Conservation (phyloP, 2,113 vertebrate species). For the Dipodomys spectabilis region DNA sequence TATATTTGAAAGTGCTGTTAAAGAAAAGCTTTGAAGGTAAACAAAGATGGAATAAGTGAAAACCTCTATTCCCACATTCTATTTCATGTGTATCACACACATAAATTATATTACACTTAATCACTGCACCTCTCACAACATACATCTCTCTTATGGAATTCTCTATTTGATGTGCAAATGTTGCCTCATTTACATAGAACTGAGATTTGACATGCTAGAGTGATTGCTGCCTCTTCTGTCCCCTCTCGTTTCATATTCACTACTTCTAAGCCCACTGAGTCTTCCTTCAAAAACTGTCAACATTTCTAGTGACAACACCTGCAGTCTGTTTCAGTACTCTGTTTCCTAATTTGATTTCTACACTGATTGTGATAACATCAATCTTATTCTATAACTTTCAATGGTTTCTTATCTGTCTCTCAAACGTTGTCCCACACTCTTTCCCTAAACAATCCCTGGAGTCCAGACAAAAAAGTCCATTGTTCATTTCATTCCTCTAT, state of each 20-base stretch:
- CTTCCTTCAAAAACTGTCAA: slow-evolving; percentile 4
- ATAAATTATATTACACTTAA: background rate
- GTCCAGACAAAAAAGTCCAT: background rate
- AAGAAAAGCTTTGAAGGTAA: background rate
- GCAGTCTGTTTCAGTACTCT: background rate
- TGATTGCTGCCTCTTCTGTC: background rate
- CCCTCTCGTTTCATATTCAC: background rate
- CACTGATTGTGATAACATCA: background rate
- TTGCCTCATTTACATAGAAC: slow-evolving; percentile 19
- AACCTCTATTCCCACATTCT: slow-evolving; percentile 31
- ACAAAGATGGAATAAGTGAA: slow-evolving; percentile 17
- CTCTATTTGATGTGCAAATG: background rate
- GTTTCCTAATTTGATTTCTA: background rate
- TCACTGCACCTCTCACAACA: background rate
- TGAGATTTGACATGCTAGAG: background rate
- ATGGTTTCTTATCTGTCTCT: background rate
- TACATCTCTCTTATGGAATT: background rate
- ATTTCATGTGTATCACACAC: too few relatives aligned
- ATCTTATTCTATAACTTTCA: slow-evolving; percentile 15
- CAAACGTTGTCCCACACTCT: background rate
- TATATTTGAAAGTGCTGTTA: slow-evolving; percentile 31
- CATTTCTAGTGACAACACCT: background rate
- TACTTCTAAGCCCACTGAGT: background rate
- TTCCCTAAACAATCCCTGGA: background rate
- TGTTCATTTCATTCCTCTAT: slow-evolving; percentile 12